Base-by-base conservation (phyloP, 1,140 invertebrate species). In the Leptopilina boulardi region DNA sequence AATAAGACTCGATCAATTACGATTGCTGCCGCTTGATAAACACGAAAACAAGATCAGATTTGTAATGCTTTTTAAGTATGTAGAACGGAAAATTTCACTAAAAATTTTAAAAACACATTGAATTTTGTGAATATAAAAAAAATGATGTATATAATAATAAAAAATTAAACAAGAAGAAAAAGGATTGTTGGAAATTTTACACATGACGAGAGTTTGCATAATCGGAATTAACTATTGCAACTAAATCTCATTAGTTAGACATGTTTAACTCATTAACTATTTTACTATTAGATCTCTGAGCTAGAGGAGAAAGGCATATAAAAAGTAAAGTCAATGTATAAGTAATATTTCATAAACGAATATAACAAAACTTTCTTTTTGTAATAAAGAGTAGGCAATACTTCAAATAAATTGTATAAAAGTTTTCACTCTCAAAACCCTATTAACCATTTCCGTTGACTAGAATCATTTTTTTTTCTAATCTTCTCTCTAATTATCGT, bases 21-120 rank as follows among this genome's bases (percentile, higher is more conserved):
- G 47, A 51, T 51, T 51, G 15, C 47, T 18, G 47, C 15, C 47
- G 15, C 13, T 51, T 51, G 47, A 51, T 51, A 51, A 51, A 51
- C 47, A 51, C 47, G 47, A 51, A n/a, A 51, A 51, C 47, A 51
- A 51, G 47, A 51, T 51, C n/a, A 51, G 47, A 51, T 51, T 51
- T 51, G 3, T 4, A n/a, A 8, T 18, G 5, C 47, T 15, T 47
- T 18, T 2, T n/a, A n/a, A n/a, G n/a, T n/a, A 51, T 18, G n/a
- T 18, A 18, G 5, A 5, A n/a, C n/a, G n/a, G n/a, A 51, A 51
- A 51, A 13, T n/a, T 51, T 51, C 15, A 18, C 5, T 15, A 15
- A 5, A 3, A 30, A 30, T 2, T 30, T 30, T 30, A n/a, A n/a
- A n/a, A n/a, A n/a, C n/a, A n/a, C n/a, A n/a, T n/a, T n/a, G n/a